Conservation (phyloP, 2,113 vertebrate genomes). For the Macrotis lagotis region DNA sequence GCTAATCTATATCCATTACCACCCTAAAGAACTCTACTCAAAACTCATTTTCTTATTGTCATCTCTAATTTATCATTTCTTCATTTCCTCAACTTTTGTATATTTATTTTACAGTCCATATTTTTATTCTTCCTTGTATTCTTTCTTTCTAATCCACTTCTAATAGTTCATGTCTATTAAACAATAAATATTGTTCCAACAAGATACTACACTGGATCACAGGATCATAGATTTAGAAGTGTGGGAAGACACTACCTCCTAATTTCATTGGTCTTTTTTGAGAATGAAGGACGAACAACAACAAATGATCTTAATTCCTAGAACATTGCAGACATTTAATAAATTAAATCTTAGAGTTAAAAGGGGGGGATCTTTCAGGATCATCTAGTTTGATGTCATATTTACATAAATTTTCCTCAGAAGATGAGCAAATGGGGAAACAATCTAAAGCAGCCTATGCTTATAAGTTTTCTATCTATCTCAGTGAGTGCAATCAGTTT, state of each 20-base stretch:
- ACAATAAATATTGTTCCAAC: background rate
- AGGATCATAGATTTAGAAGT: background rate
- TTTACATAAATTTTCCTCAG: background rate
- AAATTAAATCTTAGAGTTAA: background rate
- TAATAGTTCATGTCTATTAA: constrained; percentile 37
- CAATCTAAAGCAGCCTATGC: background rate
- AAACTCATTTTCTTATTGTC: background rate
- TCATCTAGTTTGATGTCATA: background rate
- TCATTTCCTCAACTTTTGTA: background rate
- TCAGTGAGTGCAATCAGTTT: background rate
- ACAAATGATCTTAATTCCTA: too few species aligned
- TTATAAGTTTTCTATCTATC: background rate
- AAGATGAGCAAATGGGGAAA: constrained; percentile 9
- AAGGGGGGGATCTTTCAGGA: background rate
- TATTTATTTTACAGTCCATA: constrained; percentile 31
- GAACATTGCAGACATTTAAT: background rate
- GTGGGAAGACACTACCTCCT: background rate
- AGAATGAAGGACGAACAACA: too few species aligned
- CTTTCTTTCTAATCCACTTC: background rate
- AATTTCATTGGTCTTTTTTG: too few species aligned
- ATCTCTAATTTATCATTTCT: background rate
- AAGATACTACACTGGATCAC: background rate
- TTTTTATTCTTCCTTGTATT: constrained; percentile 2
- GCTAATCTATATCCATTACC: background rate
- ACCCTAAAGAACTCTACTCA: constrained; percentile 9